Evolutionary conservation across 1,140 invertebrate species (phyloP).

Genomic region (Neodiprion fabricii): DNA sequence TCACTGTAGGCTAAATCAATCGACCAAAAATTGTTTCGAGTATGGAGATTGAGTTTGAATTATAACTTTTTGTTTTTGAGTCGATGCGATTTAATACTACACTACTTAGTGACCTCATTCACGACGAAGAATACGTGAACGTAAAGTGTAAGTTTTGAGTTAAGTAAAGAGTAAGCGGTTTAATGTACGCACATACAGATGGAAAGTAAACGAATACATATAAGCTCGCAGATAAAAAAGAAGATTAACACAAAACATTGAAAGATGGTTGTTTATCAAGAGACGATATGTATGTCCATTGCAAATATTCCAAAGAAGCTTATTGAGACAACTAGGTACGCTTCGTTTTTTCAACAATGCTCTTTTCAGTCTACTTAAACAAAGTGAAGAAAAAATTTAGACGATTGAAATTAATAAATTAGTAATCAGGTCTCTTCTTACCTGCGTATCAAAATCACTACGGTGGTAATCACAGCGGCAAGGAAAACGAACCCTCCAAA

Average conservation of each 20-base stretch:
- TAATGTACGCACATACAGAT: background rate
- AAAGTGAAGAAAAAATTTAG: too few species aligned
- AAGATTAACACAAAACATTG: background rate
- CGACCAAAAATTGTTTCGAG: too few species aligned
- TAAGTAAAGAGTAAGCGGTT: background rate
- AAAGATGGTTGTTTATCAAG: too few species aligned
- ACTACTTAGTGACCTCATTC: background rate
- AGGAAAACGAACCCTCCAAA: conserved; percentile 91
- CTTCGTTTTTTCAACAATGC: too few species aligned
- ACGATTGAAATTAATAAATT: too few species aligned
- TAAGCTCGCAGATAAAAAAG: background rate
- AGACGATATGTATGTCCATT: too few species aligned
- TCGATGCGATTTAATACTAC: too few species aligned
- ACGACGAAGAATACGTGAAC: background rate
- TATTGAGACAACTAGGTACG: background rate
- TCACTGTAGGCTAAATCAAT: too few species aligned
- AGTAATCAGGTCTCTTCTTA: conserved; percentile 58
- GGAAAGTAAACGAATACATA: background rate
- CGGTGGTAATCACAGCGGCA: conserved; percentile 86
- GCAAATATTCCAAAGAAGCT: too few species aligned
- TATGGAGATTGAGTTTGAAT: too few species aligned
- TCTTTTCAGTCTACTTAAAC: too few species aligned
- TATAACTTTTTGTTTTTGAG: too few species aligned
- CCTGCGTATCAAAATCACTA: conserved; percentile 89
- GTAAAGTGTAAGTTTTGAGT: background rate